These are phyloP conservation scores for Poeciliopsis gracilis DNA, from an alignment of 2,797 vertebrate genomes.

Conservation along the genomic window DNA sequence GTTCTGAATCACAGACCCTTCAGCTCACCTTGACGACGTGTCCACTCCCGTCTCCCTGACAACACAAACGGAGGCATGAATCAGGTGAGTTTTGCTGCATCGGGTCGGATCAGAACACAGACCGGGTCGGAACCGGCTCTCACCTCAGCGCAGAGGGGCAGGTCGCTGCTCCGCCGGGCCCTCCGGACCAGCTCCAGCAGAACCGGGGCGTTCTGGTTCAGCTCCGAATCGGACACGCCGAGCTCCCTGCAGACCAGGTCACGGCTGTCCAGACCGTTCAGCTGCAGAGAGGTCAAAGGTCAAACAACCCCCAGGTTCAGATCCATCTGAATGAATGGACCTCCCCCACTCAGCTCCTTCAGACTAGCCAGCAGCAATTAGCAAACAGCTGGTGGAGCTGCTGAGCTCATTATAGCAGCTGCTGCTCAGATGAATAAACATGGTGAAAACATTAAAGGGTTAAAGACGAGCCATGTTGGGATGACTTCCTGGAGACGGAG, in stretches of 20 bases:
- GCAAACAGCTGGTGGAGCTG: too few species aligned
- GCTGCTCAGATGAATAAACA: too few species aligned
- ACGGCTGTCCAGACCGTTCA: slow-evolving; percentile 84
- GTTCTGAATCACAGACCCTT: neutral
- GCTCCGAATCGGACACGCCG: slow-evolving; percentile 82
- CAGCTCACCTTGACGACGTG: slow-evolving; percentile 34
- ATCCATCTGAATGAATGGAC: too few species aligned
- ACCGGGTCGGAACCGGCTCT: neutral
- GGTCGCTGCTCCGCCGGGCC: slow-evolving; percentile 74
- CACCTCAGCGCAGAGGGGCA: slow-evolving; percentile 71
- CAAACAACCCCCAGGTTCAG: too few species aligned
- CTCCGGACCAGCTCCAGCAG: slow-evolving; percentile 87
- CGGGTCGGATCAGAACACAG: too few species aligned
- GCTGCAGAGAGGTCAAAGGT: slow-evolving; percentile 60
- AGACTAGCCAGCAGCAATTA: too few species aligned
- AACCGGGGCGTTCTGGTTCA: slow-evolving; percentile 82
- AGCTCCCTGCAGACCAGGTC: slow-evolving; percentile 86
- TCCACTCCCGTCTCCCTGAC: slow-evolving; percentile 30
- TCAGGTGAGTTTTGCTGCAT: neutral
- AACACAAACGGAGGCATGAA: neutral
- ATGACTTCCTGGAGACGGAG: too few species aligned
- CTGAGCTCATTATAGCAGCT: too few species aligned
- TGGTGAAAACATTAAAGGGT: too few species aligned
- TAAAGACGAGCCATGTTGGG: too few species aligned
- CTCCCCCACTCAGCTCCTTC: too few species aligned